Percentiles rank a stretch among this genome's conserved stretches.
Conservation (phyloP, 2,113 vertebrate species). For the Neotoma lepida region DNA sequence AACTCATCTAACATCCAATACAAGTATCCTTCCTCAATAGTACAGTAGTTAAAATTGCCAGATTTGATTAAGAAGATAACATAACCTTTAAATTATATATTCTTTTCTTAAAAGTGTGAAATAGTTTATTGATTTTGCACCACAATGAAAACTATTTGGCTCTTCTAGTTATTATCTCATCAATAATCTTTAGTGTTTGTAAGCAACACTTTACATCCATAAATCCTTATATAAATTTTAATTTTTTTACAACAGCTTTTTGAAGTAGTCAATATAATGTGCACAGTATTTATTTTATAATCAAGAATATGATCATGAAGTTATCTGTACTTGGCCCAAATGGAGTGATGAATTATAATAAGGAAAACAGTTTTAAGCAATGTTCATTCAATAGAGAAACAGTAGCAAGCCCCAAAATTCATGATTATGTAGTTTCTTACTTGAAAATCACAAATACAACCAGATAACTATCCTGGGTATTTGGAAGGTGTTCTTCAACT, state of each 20-base stretch:
- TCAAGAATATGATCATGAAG: not conserved
- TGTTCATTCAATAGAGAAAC: not conserved
- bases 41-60: not conserved
- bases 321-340: not conserved
- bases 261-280: not conserved
- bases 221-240: not conserved
- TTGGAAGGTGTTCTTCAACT: not conserved
- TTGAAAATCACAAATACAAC: not conserved
- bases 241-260: not conserved
- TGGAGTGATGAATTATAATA: not conserved
- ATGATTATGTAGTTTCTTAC: not conserved
- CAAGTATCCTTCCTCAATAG: not conserved
- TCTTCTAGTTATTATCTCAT: not conserved
- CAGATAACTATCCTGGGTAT: not conserved
- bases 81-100: not conserved
- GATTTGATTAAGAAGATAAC: not conserved
- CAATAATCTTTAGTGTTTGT: not conserved
- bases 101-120: not conserved
- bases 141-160: not conserved
- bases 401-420: not conserved
- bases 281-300: not conserved
- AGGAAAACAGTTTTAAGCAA: not conserved
- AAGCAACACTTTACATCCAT: slow-evolving; percentile 11
- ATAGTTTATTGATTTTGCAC: not conserved
- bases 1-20: not conserved